These are phyloP conservation scores for Elachura formosa DNA, from an alignment of 2,113 vertebrate species.

Conservation along the genomic window DNA sequence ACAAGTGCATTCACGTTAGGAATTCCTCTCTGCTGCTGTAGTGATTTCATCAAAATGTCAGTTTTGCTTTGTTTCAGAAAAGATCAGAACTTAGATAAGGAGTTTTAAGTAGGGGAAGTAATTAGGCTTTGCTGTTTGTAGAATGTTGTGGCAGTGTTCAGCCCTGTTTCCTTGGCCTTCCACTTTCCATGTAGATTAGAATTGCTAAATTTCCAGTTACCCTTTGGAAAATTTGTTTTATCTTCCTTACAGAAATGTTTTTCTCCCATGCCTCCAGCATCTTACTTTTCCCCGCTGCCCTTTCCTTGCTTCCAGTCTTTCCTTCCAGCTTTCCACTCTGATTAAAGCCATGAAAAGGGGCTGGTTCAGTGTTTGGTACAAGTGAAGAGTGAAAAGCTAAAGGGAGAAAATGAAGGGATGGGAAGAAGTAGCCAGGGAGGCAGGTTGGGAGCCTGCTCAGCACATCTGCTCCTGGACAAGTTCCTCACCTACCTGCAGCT, in stretches of 20 bases:
- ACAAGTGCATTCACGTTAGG: not conserved
- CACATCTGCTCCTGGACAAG: not conserved
- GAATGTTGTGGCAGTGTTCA: not conserved
- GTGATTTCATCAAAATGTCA: not conserved
- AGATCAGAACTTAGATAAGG: not conserved
- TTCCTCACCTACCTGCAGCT: rapidly evolving
- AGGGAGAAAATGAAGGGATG: not conserved
- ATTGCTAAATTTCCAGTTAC: not conserved
- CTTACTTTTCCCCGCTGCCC: not conserved
- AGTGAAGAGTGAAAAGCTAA: not conserved
- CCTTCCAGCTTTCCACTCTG: conserved; percentile 22
- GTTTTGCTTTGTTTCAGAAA: not conserved
- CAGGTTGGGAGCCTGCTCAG: not conserved
- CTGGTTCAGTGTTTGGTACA: not conserved
- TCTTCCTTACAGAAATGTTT: not conserved
- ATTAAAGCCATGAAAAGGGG: not conserved
- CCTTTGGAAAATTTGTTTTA: not conserved
- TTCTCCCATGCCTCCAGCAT: not conserved
- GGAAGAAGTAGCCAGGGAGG: rapidly evolving
- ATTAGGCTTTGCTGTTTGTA: not conserved
- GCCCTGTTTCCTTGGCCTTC: not conserved
- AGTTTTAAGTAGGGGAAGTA: not conserved
- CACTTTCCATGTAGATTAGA: not conserved
- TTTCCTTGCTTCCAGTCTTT: not conserved
- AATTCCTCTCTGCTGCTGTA: not conserved